A percentile compares a stretch with the other conserved stretches of the same genome.
These are phyloP conservation scores for Hydropsyche tenuis DNA, from an alignment of 1,140 invertebrate species.

Conservation along the genomic window DNA sequence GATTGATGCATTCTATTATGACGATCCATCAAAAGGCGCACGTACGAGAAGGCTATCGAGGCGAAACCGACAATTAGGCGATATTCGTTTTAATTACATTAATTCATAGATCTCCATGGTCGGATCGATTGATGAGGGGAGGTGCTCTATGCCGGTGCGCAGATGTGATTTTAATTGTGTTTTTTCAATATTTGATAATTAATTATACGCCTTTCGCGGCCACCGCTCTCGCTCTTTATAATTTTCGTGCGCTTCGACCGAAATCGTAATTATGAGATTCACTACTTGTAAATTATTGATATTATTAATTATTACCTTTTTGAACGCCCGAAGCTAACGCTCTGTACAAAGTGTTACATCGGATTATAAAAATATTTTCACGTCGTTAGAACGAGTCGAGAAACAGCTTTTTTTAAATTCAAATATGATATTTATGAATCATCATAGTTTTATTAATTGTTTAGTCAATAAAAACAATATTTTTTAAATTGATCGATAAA, in stretches of 20 bases:
- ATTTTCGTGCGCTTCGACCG: not conserved
- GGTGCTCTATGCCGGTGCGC: constrained; percentile 30
- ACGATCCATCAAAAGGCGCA: constrained; percentile 14
- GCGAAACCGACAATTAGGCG: constrained; percentile 31
- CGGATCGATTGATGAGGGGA: constrained; percentile 26
- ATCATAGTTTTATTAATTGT: too few relatives aligned
- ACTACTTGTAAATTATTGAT: constrained; percentile 40
- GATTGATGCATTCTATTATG: not conserved
- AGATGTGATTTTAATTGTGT: constrained; percentile 41
- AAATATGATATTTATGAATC: too few relatives aligned
- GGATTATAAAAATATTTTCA: too few relatives aligned
- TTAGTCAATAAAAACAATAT: too few relatives aligned
- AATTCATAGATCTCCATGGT: constrained; percentile 20
- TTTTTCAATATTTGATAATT: constrained; percentile 38
- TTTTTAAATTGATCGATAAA: too few relatives aligned
- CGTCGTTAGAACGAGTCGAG: too few relatives aligned
- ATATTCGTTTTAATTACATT: constrained; percentile 32
- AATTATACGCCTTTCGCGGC: constrained; percentile 15
- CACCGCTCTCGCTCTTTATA: constrained; percentile 7
- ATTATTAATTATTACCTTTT: constrained; percentile 32
- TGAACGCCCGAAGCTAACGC: constrained; percentile 2
- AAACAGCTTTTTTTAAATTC: too few relatives aligned
- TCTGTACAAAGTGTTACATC: too few relatives aligned
- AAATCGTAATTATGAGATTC: constrained; percentile 36
- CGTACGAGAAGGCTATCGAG: not conserved